Evolutionary conservation across 2,113 vertebrate species (phyloP).

Genomic region (Heterotilapia buettikoferi): DNA sequence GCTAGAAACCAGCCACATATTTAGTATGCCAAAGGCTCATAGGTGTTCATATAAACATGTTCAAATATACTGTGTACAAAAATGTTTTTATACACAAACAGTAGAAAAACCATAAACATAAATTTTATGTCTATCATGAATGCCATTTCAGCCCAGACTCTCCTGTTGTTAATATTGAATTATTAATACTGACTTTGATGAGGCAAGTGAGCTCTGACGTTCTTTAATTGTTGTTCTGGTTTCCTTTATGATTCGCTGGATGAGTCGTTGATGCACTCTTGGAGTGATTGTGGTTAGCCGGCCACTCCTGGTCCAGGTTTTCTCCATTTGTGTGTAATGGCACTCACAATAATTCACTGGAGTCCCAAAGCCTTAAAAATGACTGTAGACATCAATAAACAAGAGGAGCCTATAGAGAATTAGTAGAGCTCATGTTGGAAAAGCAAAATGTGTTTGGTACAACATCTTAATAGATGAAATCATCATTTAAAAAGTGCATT

Average conservation of each 20-base stretch:
- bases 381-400: neutral
- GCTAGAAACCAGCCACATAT: neutral
- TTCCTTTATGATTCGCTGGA: neutral
- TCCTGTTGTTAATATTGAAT: neutral
- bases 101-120: neutral
- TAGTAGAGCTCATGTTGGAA: neutral
- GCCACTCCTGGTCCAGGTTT: neutral
- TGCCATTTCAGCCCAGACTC: neutral
- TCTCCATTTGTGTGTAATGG: neutral
- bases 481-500: neutral
- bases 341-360: neutral
- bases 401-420: neutral
- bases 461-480: neutral
- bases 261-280: neutral
- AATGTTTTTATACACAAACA: neutral
- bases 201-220: neutral
- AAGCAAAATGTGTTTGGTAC: neutral
- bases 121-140: neutral
- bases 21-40: neutral
- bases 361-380: neutral
- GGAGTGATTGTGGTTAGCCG: neutral
- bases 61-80: neutral
- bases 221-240: neutral
- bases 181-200: neutral
- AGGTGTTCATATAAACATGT: neutral